These are phyloP conservation scores for Rhinopithecus roxellana DNA, from an alignment of 2,113 vertebrate genomes.

Conservation along the genomic window DNA sequence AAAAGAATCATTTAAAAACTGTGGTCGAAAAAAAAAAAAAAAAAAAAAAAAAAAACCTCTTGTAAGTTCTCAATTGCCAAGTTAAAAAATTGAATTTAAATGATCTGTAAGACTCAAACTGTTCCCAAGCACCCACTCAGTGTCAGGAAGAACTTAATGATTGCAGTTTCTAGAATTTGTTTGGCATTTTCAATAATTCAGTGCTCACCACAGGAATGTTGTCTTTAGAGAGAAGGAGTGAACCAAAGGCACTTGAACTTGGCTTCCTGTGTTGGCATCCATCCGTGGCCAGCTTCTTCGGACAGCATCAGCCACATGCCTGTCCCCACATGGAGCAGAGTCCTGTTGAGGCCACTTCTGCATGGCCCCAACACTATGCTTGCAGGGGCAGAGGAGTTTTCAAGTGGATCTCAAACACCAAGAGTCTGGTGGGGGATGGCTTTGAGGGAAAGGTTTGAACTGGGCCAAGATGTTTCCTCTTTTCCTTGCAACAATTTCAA, in stretches of 20 bases:
- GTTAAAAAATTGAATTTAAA: conserved; percentile 54
- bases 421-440: conserved; percentile 52
- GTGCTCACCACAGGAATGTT: conserved; percentile 75
- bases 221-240: conserved; percentile 50
- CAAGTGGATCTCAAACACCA: neutral
- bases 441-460: conserved; percentile 37
- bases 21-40: neutral
- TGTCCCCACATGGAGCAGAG: conserved; percentile 1
- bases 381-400: neutral
- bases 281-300: neutral
- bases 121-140: neutral
- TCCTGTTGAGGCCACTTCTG: conserved; percentile 78
- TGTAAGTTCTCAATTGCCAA: conserved; percentile 56
- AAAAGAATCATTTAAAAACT: conserved; percentile 67
- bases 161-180: conserved; percentile 46
- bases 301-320: conserved; percentile 62
- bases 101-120: neutral
- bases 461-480: neutral
- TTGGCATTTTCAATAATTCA: conserved; percentile 64
- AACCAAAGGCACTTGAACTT: conserved; percentile 81
- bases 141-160: conserved; percentile 44
- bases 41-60: conserved; percentile 36
- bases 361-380: conserved; percentile 62
- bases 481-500: neutral
- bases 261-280: conserved; percentile 73